Percentiles rank a stretch among this genome's conserved stretches.
phyloP scores from a whole-genome alignment of 2,113 vertebrate species.

The Eptesicus fuscus region DNA sequence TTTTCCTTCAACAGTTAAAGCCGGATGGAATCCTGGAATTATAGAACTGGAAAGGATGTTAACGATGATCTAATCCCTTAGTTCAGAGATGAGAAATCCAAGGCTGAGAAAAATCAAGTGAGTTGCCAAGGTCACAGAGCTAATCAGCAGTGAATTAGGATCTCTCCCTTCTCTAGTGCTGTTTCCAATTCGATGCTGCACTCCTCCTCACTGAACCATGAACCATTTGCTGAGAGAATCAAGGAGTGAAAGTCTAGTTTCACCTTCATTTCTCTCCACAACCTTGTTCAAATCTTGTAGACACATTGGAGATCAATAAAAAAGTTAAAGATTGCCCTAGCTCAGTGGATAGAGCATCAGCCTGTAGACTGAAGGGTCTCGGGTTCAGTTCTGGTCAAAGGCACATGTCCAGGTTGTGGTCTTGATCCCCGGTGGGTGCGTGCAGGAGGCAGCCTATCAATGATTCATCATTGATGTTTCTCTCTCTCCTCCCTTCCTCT shows the following conservation, averaged over 20 bases:
- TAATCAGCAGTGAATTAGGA: not conserved
- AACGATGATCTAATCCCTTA: not conserved
- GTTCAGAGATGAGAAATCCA: constrained; percentile 28
- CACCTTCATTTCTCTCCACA: not conserved
- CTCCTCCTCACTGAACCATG: not conserved
- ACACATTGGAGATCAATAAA: not conserved
- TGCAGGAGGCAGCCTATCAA: too few species aligned
- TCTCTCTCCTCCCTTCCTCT: too few species aligned
- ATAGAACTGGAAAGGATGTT: not conserved
- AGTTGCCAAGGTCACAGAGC: not conserved
- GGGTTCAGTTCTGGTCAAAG: not conserved
- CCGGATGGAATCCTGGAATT: not conserved
- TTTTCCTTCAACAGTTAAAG: constrained; percentile 34
- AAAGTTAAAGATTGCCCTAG: not conserved
- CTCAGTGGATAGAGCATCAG: not conserved
- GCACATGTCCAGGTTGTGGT: not conserved
- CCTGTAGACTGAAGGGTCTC: not conserved
- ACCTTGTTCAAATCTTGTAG: not conserved
- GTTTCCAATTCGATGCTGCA: accelerated
- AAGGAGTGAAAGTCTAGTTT: not conserved
- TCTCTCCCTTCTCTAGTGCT: not conserved
- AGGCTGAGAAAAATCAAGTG: not conserved
- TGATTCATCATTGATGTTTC: too few species aligned
- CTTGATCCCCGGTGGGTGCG: too few species aligned
- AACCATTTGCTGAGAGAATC: not conserved